Base-by-base conservation (phyloP, 1,140 invertebrate genomes). In the Sweltsa coloradensis region DNA sequence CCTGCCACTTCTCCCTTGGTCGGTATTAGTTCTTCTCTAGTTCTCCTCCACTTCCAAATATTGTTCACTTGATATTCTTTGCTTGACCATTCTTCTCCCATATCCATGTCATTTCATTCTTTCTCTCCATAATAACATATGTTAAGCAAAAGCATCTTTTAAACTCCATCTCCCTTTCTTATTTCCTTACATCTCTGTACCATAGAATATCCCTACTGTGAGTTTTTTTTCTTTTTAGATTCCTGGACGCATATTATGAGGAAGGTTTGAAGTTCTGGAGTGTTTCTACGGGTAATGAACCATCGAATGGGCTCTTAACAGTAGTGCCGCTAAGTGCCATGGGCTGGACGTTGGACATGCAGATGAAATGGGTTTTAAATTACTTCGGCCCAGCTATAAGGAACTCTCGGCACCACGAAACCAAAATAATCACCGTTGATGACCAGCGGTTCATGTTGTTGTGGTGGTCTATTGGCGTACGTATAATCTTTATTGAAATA, bases 321-420 rank as follows among this genome's bases (percentile, higher is more conserved):
- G 57, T 74, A 1, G 40, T 66, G 78, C 58, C 61, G 1, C 81
- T 87, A 51, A 81, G 89, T 60, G 71, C 73, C 14, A 74, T 93
- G 64, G 82, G 75, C 2, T 92, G 89, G 79, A 74, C 70, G 1
- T 71, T 84, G 1, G 56, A 66, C 18, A 58, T 60, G 25, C 66
- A 78, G 57, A 67, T 71, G 2, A 64, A 73, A 40, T 89, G 85
- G 74, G 62, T 86, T 14, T 65, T 62, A 3, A 57, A 75, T 11
- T 64, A 84, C 65, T 69, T 89, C 21, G 79, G 81, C 1, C 85
- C 86, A 3, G 69, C 73, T 0, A 60, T 89, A 2, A 57, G 70
- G 6, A 63, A 64, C n/a, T 75, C 72, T 3, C 66, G 69, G 7
- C 74, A 70, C 36, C 70, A 70, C 24, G 52, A 76, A 34, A 61